phyloP scores from a whole-genome alignment of 1,140 invertebrate genomes.

The Drosophila sechellia region DNA sequence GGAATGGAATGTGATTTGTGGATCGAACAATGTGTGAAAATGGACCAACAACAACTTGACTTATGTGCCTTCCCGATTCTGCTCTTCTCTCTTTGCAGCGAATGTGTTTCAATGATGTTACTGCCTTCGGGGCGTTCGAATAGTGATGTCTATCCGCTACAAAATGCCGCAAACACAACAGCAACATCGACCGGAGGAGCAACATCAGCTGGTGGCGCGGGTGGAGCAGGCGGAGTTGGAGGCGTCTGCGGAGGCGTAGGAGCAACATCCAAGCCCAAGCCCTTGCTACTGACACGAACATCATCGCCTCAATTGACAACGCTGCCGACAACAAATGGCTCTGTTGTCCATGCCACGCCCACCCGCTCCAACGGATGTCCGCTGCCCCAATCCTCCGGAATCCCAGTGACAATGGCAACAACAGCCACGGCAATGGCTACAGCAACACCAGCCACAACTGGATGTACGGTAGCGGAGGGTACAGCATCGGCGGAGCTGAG shows the following conservation, averaged over 20 bases:
- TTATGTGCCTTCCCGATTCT: constrained; percentile 14
- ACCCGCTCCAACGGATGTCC: constrained; percentile 57
- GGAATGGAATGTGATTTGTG: constrained; percentile 71
- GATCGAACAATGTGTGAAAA: constrained; percentile 57
- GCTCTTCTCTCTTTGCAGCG: constrained; percentile 52
- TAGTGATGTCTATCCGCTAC: constrained; percentile 83
- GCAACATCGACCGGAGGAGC: constrained; percentile 12
- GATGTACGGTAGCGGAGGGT: constrained; percentile 11
- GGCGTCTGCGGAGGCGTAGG: constrained; percentile 9
- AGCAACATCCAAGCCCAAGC: constrained; percentile 54
- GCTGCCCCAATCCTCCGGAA: constrained; percentile 50
- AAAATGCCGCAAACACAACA: constrained; percentile 62
- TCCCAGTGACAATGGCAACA: constrained; percentile 31
- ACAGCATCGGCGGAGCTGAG: constrained; percentile 24
- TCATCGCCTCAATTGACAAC: constrained; percentile 77
- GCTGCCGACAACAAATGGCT: constrained; percentile 68
- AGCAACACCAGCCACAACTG: constrained; percentile 13
- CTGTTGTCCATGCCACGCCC: constrained; percentile 38
- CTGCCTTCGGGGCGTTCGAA: constrained; percentile 84
- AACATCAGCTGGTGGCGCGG: constrained; percentile 5
- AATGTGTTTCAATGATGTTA: constrained; percentile 84
- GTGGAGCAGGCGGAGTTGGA: neutral
- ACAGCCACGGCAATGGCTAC: constrained; percentile 7
- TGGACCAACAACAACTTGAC: constrained; percentile 52
- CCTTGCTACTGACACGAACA: constrained; percentile 77